Conservation (phyloP, 2,888 invertebrate species). For the Pristionchus exspectatus region DNA sequence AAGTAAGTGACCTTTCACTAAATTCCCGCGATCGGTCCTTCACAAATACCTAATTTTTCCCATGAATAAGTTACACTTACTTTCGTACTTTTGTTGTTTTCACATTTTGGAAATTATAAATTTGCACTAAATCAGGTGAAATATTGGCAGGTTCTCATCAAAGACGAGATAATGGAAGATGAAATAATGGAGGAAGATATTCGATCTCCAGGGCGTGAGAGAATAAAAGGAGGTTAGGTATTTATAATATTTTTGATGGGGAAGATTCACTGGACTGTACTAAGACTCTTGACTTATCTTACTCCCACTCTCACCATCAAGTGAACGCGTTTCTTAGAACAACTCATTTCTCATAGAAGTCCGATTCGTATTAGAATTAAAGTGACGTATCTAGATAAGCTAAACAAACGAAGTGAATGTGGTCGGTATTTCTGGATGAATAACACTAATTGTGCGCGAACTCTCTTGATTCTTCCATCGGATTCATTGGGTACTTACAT, state of each 20-base stretch:
- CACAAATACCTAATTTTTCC: background rate
- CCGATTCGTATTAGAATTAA: background rate
- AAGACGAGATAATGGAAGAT: constrained; percentile 25
- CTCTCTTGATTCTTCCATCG: background rate
- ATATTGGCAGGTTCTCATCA: constrained; percentile 19
- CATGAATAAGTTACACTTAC: background rate
- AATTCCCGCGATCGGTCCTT: background rate
- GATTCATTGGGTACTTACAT: background rate
- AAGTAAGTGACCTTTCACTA: background rate
- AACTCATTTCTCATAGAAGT: background rate
- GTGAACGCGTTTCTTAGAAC: background rate
- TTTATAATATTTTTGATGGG: background rate
- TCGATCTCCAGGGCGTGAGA: background rate
- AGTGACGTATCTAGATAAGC: background rate
- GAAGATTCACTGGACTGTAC: background rate
- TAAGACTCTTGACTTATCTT: background rate
- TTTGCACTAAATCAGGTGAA: background rate
- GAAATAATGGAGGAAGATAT: constrained; percentile 55
- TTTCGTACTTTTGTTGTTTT: background rate
- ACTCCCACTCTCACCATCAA: background rate
- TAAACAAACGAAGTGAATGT: background rate
- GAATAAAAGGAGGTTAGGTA: constrained; percentile 65
- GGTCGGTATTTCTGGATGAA: background rate
- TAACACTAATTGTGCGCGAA: background rate
- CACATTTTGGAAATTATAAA: background rate